Evolutionary conservation across 2,113 vertebrate species (phyloP).

Genomic region (Thamnophis sirtalis): DNA sequence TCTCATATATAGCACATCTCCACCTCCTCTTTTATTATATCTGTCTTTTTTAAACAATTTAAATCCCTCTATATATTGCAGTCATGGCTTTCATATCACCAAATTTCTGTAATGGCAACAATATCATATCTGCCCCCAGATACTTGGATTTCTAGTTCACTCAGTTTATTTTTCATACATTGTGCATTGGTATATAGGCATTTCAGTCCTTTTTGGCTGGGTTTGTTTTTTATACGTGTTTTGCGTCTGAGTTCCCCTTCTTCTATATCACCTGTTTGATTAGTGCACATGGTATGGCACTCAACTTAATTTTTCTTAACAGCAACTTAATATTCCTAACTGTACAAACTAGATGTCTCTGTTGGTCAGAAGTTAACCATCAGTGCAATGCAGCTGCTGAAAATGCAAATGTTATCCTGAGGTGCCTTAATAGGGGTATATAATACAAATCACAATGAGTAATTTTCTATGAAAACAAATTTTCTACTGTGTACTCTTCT

Average conservation of each 20-base stretch:
- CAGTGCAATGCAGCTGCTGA: background rate
- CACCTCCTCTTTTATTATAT: no score
- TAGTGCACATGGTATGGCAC: background rate
- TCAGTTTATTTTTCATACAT: no score
- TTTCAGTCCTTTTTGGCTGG: background rate
- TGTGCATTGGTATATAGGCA: background rate
- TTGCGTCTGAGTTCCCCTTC: background rate
- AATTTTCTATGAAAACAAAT: background rate
- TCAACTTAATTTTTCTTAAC: background rate
- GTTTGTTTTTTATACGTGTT: background rate
- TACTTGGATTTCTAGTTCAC: no score
- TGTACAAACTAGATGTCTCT: background rate
- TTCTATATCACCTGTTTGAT: background rate
- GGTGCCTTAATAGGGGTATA: background rate
- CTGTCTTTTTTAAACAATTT: no score
- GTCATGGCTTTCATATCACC: no score
- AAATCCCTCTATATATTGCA: no score
- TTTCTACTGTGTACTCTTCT: background rate
- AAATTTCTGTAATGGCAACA: no score
- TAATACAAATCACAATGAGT: background rate
- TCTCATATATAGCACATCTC: no score
- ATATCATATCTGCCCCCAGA: no score
- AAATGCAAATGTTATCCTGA: background rate
- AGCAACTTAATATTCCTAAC: background rate
- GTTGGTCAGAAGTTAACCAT: background rate